Conservation (phyloP, 2,113 vertebrate genomes). For the Entosphenus tridentatus region DNA sequence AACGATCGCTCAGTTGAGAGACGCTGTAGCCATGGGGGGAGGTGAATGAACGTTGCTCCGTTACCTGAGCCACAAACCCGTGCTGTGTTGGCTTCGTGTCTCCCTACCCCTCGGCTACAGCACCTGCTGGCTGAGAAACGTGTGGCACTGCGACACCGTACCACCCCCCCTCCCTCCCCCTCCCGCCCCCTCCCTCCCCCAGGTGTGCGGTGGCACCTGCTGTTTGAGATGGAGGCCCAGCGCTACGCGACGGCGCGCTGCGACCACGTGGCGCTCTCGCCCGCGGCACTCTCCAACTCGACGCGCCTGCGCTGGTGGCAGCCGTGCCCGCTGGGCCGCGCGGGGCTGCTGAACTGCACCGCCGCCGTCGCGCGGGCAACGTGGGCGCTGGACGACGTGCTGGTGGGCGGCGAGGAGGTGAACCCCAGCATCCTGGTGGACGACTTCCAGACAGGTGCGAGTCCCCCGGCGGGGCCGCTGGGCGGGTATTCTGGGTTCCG, state of each 20-base stretch:
- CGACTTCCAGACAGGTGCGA: slow-evolving; percentile 73
- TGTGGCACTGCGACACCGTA: too few relatives aligned
- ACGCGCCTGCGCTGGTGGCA: slow-evolving; percentile 96
- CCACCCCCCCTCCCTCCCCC: not conserved
- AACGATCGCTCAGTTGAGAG: too few relatives aligned
- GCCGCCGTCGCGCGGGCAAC: slow-evolving; percentile 59
- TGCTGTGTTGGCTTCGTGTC: too few relatives aligned
- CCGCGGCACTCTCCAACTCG: slow-evolving; percentile 57
- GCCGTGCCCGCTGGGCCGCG: slow-evolving; percentile 17
- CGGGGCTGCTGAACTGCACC: slow-evolving; percentile 30
- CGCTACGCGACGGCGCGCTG: slow-evolving; percentile 77
- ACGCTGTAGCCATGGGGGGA: too few relatives aligned
- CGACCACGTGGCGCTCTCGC: slow-evolving; percentile 71
- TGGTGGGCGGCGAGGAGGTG: slow-evolving; percentile 87
- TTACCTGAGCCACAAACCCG: too few relatives aligned
- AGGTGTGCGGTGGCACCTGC: slow-evolving; percentile 84
- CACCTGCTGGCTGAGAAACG: too few relatives aligned
- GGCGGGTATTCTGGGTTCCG: not conserved
- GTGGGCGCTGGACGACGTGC: slow-evolving; percentile 90
- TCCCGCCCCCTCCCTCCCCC: slow-evolving; percentile 7
- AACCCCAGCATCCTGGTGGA: slow-evolving; percentile 79
- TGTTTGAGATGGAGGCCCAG: slow-evolving; percentile 95
- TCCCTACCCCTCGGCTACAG: too few relatives aligned
- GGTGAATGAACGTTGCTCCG: too few relatives aligned
- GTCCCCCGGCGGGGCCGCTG: not conserved